Conservation (phyloP, 2,797 vertebrate genomes). For the Sorex maritimensis region DNA sequence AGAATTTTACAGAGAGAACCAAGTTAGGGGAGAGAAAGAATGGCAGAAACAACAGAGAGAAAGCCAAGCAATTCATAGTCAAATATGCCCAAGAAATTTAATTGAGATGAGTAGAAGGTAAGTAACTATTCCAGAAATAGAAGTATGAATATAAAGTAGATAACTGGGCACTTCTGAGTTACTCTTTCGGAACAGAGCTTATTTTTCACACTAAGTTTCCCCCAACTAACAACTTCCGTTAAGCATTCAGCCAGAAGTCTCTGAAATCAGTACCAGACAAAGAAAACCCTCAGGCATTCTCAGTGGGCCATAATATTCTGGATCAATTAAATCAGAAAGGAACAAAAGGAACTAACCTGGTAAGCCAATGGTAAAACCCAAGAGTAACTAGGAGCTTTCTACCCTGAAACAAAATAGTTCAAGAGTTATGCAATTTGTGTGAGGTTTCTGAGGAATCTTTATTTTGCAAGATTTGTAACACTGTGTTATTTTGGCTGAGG, state of each 20-base stretch:
- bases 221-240: slow-evolving; percentile 80
- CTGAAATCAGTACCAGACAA: slow-evolving; percentile 81
- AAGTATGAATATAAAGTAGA: slow-evolving; percentile 61
- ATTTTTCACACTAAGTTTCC: slow-evolving; percentile 82
- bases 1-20: background rate
- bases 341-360: slow-evolving; percentile 74
- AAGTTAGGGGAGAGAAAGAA: slow-evolving; percentile 2
- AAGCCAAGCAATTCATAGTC: background rate
- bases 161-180: slow-evolving; percentile 78
- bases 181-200: slow-evolving; percentile 59
- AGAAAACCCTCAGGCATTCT: slow-evolving; percentile 77
- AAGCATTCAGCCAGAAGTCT: slow-evolving; percentile 67
- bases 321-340: slow-evolving; percentile 80
- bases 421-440: slow-evolving; percentile 81
- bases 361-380: slow-evolving; percentile 64
- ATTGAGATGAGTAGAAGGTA: slow-evolving; percentile 46
- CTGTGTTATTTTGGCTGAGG: slow-evolving; percentile 78
- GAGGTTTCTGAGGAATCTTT: slow-evolving; percentile 84
- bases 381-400: slow-evolving; percentile 75
- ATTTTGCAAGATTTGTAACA: slow-evolving; percentile 86
- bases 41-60: background rate
- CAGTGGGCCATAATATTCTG: slow-evolving; percentile 69
- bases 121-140: slow-evolving; percentile 59
- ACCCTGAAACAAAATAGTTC: slow-evolving; percentile 79
- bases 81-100: slow-evolving; percentile 52